Conservation (phyloP, 2,113 vertebrate genomes). For the Sturnira hondurensis region DNA sequence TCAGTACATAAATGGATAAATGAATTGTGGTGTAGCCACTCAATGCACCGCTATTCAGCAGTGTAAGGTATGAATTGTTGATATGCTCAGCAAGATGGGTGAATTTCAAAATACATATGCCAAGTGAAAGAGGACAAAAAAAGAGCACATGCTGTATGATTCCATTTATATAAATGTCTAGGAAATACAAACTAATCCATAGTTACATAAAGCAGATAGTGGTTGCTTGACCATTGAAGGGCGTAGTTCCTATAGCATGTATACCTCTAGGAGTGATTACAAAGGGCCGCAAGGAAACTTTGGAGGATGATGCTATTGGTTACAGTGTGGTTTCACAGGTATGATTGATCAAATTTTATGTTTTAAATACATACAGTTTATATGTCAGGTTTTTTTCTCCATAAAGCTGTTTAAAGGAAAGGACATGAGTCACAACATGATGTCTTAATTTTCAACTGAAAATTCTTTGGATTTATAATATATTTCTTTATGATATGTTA, state of each 20-base stretch:
- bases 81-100: background rate
- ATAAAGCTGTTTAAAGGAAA: background rate
- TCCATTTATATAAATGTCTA: background rate
- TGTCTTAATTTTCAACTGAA: background rate
- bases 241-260: background rate
- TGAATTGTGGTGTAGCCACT: background rate
- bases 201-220: background rate
- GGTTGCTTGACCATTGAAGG: background rate
- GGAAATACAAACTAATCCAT: background rate
- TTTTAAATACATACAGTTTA: background rate
- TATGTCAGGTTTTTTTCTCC: background rate
- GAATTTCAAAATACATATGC: background rate
- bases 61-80: background rate
- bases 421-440: background rate
- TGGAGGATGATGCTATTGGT: background rate
- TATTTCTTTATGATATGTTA: background rate
- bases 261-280: background rate
- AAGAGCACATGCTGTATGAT: background rate
- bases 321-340: background rate
- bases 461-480: slow-evolving; percentile 5
- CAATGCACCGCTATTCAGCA: background rate
- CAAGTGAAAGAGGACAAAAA: background rate
- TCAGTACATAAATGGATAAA: background rate
- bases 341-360: background rate
- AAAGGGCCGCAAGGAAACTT: background rate